A percentile compares a stretch with the other conserved stretches of the same genome.
Conservation (phyloP, 2,797 vertebrate species). For the Odontamblyopus lacepedii region DNA sequence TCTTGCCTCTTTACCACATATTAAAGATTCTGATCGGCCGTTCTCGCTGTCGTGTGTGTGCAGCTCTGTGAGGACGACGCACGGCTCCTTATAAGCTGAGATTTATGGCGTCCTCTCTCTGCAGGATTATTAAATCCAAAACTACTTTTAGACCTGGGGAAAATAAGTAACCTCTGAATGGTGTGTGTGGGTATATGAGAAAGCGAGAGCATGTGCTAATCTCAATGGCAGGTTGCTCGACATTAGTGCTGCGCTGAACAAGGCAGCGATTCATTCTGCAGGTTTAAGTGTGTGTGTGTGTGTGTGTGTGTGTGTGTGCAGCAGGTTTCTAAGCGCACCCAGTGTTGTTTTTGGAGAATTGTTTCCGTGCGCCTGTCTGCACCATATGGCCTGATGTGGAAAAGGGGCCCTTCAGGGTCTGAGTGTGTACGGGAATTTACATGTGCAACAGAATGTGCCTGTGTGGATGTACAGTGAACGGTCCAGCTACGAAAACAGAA, state of each 20-base stretch:
- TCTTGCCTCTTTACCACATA: neutral
- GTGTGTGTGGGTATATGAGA: constrained; percentile 20
- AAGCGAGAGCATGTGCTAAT: constrained; percentile 50
- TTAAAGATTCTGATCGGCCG: neutral
- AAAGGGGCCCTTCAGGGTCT: constrained; percentile 70
- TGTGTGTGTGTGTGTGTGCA: constrained; percentile 38
- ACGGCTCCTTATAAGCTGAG: constrained; percentile 33
- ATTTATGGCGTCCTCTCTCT: constrained; percentile 39
- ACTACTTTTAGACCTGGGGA: constrained; percentile 54
- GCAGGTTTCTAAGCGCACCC: constrained; percentile 65
- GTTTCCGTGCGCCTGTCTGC: constrained; percentile 76
- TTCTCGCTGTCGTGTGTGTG: constrained; percentile 12
- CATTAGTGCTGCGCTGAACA: constrained; percentile 70
- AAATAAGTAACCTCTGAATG: constrained; percentile 60
- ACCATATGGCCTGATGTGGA: constrained; percentile 76
- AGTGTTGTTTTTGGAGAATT: constrained; percentile 77
- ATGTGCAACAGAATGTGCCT: constrained; percentile 14
- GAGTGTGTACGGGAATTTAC: constrained; percentile 40
- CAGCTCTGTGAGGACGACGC: constrained; percentile 26
- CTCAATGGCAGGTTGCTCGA: constrained; percentile 68
- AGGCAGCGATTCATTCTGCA: constrained; percentile 76
- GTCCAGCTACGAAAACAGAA: constrained; percentile 73
- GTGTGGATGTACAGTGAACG: constrained; percentile 30
- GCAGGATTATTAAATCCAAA: constrained; percentile 56
- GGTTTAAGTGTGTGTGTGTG: constrained; percentile 62